Evolutionary conservation across 1,140 invertebrate genomes (phyloP).

Genomic region (Anagrus nilaparvatae): DNA sequence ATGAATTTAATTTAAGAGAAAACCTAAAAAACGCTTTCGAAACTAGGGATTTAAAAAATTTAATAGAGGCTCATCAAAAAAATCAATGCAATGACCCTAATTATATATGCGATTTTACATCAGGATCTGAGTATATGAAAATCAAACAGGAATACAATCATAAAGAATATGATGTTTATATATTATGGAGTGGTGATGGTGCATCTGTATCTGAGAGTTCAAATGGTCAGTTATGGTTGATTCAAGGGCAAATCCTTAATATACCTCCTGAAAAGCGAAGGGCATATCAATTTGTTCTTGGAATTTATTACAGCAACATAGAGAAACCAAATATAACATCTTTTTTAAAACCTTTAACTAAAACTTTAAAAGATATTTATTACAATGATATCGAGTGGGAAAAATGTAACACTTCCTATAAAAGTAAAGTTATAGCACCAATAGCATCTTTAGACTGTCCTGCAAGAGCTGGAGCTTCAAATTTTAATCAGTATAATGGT

Average conservation of each 20-base stretch:
- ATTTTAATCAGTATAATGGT: slow-evolving; percentile 10
- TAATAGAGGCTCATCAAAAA: slow-evolving; percentile 3
- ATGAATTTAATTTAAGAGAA: slow-evolving; percentile 6
- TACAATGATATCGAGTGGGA: slow-evolving; percentile 4
- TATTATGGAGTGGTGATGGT: slow-evolving; percentile 17
- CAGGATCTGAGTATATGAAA: slow-evolving; percentile 10
- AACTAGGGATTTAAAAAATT: slow-evolving; percentile 6
- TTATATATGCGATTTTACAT: slow-evolving; percentile 14
- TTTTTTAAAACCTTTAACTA: slow-evolving; percentile 10
- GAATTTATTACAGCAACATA: slow-evolving; percentile 9
- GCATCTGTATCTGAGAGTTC: slow-evolving; percentile 11
- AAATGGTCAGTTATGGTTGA: slow-evolving; percentile 12
- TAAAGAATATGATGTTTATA: slow-evolving; percentile 9
- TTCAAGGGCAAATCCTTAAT: slow-evolving; percentile 12
- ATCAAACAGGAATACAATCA: slow-evolving; percentile 7
- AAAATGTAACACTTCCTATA: neutral
- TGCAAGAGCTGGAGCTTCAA: slow-evolving; percentile 1
- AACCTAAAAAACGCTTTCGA: slow-evolving; percentile 13
- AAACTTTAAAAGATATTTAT: slow-evolving; percentile 6
- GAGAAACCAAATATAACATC: slow-evolving; percentile 12
- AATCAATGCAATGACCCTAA: neutral
- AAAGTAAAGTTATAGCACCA: slow-evolving; percentile 2
- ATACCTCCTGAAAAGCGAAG: slow-evolving; percentile 5
- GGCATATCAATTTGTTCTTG: slow-evolving; percentile 7
- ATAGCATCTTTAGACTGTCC: slow-evolving; percentile 5